phyloP scores from a whole-genome alignment of 2,888 invertebrate species.

The Conchocele bisecta region DNA sequence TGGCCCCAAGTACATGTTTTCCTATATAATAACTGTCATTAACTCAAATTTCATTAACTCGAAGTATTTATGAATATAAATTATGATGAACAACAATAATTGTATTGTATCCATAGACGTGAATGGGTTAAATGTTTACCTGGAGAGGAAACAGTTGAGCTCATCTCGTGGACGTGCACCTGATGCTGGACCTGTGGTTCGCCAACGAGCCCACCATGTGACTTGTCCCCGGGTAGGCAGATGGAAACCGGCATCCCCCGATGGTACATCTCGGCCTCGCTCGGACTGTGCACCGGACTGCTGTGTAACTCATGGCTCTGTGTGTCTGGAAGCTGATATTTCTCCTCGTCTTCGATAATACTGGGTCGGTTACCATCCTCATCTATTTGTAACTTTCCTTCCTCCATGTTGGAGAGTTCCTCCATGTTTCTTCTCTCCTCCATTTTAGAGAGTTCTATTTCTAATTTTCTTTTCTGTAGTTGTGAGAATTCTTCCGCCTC shows the following conservation, averaged over 20 bases:
- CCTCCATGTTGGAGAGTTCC: conserved; percentile 40
- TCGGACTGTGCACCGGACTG: conserved; percentile 7
- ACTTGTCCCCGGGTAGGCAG: conserved; percentile 26
- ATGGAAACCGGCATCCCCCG: conserved; percentile 1
- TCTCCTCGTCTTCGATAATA: conserved; percentile 48
- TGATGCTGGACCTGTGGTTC: conserved; percentile 48
- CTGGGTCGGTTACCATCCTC: conserved; percentile 48
- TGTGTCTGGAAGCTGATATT: conserved; percentile 55
- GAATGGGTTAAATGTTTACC: conserved; percentile 27
- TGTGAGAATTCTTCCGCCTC: conserved; percentile 29
- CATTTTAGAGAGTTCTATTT: too few relatives aligned
- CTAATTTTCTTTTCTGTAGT: conserved; percentile 33
- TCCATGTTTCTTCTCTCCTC: too few relatives aligned
- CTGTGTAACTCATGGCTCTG: conserved; percentile 44
- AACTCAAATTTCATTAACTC: too few relatives aligned
- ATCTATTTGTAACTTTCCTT: conserved; percentile 46
- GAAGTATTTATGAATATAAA: too few relatives aligned
- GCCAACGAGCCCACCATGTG: conserved; percentile 28
- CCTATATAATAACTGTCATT: too few relatives aligned
- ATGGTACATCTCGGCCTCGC: background rate
- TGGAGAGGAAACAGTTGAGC: conserved; percentile 56
- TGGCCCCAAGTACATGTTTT: too few relatives aligned
- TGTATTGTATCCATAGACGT: background rate
- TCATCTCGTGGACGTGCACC: conserved; percentile 59
- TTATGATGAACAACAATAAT: background rate